Conservation (phyloP, 2,113 vertebrate genomes). For the Tragulus kanchil region DNA sequence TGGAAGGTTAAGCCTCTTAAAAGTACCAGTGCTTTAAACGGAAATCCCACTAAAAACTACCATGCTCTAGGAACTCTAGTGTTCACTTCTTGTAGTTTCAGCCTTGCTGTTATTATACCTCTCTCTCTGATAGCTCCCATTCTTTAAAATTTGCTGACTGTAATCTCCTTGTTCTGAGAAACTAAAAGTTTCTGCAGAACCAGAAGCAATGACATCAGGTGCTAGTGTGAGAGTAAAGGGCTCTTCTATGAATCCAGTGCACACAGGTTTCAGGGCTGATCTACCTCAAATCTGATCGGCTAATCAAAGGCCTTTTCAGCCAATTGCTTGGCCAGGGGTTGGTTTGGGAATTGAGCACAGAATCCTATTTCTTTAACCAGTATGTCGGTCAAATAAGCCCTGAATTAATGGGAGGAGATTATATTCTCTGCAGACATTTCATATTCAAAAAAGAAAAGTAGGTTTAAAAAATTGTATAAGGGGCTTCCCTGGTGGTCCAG, state of each 20-base stretch:
- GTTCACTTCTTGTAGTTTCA: background rate
- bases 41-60: background rate
- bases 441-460: constrained; percentile 28
- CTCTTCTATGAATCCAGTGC: background rate
- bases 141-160: background rate
- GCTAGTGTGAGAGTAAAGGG: background rate
- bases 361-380: background rate
- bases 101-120: background rate
- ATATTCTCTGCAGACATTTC: background rate
- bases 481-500: background rate
- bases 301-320: constrained; percentile 43
- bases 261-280: background rate
- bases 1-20: background rate
- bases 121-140: background rate
- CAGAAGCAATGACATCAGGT: background rate
- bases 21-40: background rate
- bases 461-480: background rate
- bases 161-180: constrained; percentile 14
- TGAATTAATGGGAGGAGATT: background rate
- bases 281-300: background rate
- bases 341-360: constrained; percentile 6
- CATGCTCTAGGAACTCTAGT: background rate
- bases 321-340: background rate
- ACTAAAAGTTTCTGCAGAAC: background rate
- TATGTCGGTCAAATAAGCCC: background rate